Percentiles rank a stretch among this genome's conserved stretches.
Conservation (phyloP, 1,140 invertebrate species). For the Formica selysi region DNA sequence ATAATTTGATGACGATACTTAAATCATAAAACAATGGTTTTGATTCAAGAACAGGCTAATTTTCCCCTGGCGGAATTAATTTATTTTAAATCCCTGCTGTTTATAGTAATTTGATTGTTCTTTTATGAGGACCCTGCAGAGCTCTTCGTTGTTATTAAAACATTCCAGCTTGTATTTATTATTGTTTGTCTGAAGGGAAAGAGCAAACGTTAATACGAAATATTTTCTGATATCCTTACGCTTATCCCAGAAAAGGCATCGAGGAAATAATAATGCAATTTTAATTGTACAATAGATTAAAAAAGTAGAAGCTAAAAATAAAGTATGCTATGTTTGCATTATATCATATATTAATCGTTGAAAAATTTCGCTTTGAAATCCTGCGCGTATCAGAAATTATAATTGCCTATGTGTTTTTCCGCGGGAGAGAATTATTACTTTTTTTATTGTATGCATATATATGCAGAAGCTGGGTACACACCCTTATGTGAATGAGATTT, state of each 20-base stretch:
- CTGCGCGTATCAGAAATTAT: background rate
- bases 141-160: background rate
- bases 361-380: background rate
- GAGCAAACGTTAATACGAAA: conserved; percentile 21
- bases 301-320: background rate
- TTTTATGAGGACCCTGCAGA: background rate
- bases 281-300: conserved; percentile 8
- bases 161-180: background rate
- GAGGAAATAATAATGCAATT: background rate
- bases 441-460: background rate
- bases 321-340: background rate
- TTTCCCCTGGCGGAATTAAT: background rate
- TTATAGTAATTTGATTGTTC: background rate
- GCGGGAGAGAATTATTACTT: background rate
- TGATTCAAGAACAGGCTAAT: conserved; percentile 11
- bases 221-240: background rate
- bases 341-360: background rate
- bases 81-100: background rate
- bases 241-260: background rate
- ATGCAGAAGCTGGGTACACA: background rate
- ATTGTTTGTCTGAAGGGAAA: background rate
- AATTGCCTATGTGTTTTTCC: background rate
- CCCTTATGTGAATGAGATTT: background rate
- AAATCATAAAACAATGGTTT: background rate
- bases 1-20: background rate